Evolutionary conservation across 2,797 vertebrate species (phyloP).

Genomic region (Argyrosomus regius): DNA sequence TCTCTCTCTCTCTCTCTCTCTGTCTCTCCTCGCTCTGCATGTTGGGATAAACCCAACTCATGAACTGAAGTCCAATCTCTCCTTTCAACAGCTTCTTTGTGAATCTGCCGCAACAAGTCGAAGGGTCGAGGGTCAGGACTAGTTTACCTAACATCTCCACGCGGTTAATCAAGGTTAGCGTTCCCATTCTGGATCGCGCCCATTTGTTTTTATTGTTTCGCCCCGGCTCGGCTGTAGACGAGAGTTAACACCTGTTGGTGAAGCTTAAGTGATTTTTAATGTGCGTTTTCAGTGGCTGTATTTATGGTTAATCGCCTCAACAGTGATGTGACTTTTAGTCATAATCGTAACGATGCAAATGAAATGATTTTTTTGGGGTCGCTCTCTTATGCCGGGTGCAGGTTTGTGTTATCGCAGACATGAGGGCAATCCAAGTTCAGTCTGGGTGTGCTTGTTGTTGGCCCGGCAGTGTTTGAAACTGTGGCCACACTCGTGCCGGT

Average conservation of each 20-base stretch:
- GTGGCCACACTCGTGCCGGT: background rate
- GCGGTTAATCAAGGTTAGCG: constrained; percentile 56
- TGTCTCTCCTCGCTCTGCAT: constrained; percentile 7
- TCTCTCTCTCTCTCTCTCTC: background rate
- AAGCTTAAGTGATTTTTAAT: constrained; percentile 61
- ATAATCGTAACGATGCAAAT: constrained; percentile 31
- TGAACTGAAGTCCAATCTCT: constrained; percentile 26
- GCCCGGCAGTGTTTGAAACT: constrained; percentile 4
- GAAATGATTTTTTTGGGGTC: constrained; percentile 14
- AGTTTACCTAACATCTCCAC: constrained; percentile 39
- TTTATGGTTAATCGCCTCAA: constrained; percentile 55
- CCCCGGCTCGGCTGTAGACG: constrained; percentile 30
- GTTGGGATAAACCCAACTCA: constrained; percentile 39
- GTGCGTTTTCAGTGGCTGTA: constrained; percentile 40
- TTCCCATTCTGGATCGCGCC: constrained; percentile 14
- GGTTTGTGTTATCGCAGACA: constrained; percentile 9
- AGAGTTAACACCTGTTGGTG: constrained; percentile 59
- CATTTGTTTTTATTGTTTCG: constrained; percentile 54
- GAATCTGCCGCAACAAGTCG: constrained; percentile 3
- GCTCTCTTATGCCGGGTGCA: background rate
- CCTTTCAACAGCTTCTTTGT: background rate
- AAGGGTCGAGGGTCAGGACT: constrained; percentile 41
- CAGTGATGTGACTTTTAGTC: constrained; percentile 49
- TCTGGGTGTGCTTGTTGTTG: background rate
- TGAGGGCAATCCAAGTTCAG: constrained; percentile 10